A percentile compares a stretch with the other conserved stretches of the same genome.
phyloP scores from a whole-genome alignment of 2,888 invertebrate species.

The Aphidius colemani region DNA sequence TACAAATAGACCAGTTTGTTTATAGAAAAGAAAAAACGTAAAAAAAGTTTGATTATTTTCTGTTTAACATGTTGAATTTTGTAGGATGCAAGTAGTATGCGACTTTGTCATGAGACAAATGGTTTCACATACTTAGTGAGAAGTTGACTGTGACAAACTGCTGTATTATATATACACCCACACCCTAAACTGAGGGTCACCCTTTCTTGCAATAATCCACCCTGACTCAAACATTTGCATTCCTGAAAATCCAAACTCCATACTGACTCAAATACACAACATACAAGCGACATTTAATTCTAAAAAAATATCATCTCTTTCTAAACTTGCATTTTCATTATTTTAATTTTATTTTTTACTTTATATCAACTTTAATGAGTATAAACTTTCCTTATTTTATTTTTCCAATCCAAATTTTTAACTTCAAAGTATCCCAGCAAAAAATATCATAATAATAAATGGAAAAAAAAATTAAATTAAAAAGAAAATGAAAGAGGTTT shows the following conservation, averaged over 20 bases:
- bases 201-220: conserved; percentile 6
- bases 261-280: neutral
- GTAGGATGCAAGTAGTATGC: conserved; percentile 42
- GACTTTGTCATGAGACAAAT: conserved; percentile 49
- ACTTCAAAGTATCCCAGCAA: neutral
- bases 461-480: neutral
- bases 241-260: conserved; percentile 30
- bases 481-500: neutral
- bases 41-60: conserved; percentile 38
- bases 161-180: conserved; percentile 36
- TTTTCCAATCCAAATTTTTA: neutral
- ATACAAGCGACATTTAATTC: neutral
- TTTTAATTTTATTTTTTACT: no score
- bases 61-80: conserved; percentile 40
- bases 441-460: neutral
- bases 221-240: conserved; percentile 29
- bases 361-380: no score
- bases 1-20: no score
- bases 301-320: neutral
- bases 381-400: no score
- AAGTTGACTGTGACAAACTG: conserved; percentile 58
- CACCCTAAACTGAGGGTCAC: conserved; percentile 21
- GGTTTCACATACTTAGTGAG: conserved; percentile 55
- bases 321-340: no score
- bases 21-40: no score